These are phyloP conservation scores for Muscina levida DNA, from an alignment of 2,888 invertebrate genomes.

Conservation along the genomic window DNA sequence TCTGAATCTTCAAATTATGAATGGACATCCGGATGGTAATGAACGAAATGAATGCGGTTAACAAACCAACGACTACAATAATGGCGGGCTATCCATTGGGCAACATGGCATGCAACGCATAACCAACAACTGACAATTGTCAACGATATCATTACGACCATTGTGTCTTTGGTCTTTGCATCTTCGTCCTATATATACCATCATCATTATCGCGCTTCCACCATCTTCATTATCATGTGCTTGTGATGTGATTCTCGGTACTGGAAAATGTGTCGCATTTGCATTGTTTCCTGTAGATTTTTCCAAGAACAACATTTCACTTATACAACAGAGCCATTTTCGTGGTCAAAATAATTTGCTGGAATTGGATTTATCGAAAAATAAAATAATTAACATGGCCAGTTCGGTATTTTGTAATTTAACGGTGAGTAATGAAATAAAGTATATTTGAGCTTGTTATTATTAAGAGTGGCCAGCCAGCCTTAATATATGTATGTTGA, in stretches of 20 bases:
- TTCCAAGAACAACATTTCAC: conserved; percentile 87
- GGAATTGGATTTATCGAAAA: conserved; percentile 87
- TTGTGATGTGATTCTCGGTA: conserved; percentile 14
- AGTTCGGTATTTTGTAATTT: conserved; percentile 89
- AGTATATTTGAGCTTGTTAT: no score
- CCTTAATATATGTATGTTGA: no score
- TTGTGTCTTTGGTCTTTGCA: not conserved
- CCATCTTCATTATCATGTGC: conserved; percentile 40
- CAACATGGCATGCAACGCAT: not conserved
- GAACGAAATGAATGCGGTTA: not conserved
- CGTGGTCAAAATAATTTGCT: conserved; percentile 87
- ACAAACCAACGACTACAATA: not conserved
- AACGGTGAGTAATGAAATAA: conserved; percentile 73
- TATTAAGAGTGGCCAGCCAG: no score
- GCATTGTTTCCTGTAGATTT: conserved; percentile 81
- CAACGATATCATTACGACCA: not conserved
- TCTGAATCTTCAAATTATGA: conserved; percentile 13
- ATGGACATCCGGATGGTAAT: conserved; percentile 8
- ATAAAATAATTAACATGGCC: conserved; percentile 87
- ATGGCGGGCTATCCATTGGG: conserved; percentile 5
- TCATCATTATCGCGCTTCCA: not conserved
- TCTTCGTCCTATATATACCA: not conserved
- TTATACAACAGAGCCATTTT: conserved; percentile 87
- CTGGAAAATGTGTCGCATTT: not conserved
- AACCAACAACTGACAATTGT: conserved; percentile 9